Evolutionary conservation across 2,888 invertebrate genomes (phyloP), one percentile per base, ranked within the genome.

Genomic region (Hydrotaea diabolus): DNA sequence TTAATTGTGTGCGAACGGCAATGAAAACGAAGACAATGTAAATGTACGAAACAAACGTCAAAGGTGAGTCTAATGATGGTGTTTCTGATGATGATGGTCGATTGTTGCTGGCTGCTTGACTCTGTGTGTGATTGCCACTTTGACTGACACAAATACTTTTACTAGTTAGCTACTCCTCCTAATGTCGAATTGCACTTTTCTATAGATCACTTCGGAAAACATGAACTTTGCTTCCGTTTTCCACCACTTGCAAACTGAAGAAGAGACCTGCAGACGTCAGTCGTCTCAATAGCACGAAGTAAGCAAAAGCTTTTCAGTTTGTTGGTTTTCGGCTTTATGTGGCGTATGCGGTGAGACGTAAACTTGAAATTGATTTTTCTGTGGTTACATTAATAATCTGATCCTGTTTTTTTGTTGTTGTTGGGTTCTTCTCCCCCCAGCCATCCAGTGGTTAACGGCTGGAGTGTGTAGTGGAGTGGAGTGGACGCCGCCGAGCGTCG

Each of bases 361-460:
- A 85, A 85, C 85, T 85, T 85, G 79, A 85, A 85, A 82, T 82
- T 79, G 66, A 76, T 82, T 77, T 85, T 77, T 80, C 66, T 82
- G 81, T 53, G 73, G 82, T 79, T 62, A 77, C 23, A 85, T 77
- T 85, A 82, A 85, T 85, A 79, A 80, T 2, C 31, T 85, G 85
- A 82, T 85, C 82, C 82, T 85, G 82, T 85, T 85, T 83, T 80
- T n/a, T 76, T 57, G 43, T 19, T 59, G 59, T 15, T 31, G 31
- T 31, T 31, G 2, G 31, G 7, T 59, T 23, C 59, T 59, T 1
- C 53, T 64, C 62, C 74, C 57, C 53, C 59, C 72, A 23, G 57
- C 64, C 62, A 64, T 62, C 46, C 62, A 71, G 53, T 72, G 39
- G n/a, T n/a, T n/a, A n/a, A n/a, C n/a, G 11, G 43, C 43, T 46